Conservation (phyloP, 2,797 vertebrate species). For the Scleropages formosus region DNA sequence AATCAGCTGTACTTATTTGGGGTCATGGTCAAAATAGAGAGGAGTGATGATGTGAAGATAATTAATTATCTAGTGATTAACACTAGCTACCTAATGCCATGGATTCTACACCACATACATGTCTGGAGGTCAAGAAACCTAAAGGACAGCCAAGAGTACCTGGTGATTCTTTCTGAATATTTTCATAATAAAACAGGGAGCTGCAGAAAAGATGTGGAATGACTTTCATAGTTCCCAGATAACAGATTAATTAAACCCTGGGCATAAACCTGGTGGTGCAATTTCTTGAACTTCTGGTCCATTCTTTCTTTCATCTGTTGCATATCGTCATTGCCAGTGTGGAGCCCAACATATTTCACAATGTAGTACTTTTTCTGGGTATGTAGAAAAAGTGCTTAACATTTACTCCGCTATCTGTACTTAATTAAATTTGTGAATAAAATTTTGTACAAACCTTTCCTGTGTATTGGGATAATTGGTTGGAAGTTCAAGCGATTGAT, state of each 20-base stretch:
- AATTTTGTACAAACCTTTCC: too few species aligned
- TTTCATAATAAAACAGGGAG: slow-evolving; percentile 38
- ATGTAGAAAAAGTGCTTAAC: too few species aligned
- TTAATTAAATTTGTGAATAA: too few species aligned
- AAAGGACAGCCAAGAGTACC: slow-evolving; percentile 55
- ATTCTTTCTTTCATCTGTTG: too few species aligned
- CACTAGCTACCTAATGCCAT: slow-evolving; percentile 49
- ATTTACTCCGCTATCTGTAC: too few species aligned
- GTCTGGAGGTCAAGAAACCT: slow-evolving; percentile 50
- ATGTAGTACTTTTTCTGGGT: too few species aligned
- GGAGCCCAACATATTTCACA: too few species aligned
- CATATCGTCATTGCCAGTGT: too few species aligned
- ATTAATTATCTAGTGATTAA: slow-evolving; percentile 55
- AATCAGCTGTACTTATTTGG: slow-evolving; percentile 34
- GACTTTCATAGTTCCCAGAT: slow-evolving; percentile 32
- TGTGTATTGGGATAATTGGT: slow-evolving; percentile 77
- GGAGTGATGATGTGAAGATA: slow-evolving; percentile 44
- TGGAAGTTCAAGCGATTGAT: slow-evolving; percentile 85
- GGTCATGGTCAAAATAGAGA: slow-evolving; percentile 51
- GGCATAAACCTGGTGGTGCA: neutral
- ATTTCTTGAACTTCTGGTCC: neutral
- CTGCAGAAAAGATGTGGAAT: slow-evolving; percentile 46
- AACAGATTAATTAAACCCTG: neutral
- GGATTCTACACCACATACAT: slow-evolving; percentile 38
- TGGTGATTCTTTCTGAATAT: slow-evolving; percentile 44